Base-by-base conservation (phyloP, 2,113 vertebrate genomes). In the Seriola dumerili region DNA sequence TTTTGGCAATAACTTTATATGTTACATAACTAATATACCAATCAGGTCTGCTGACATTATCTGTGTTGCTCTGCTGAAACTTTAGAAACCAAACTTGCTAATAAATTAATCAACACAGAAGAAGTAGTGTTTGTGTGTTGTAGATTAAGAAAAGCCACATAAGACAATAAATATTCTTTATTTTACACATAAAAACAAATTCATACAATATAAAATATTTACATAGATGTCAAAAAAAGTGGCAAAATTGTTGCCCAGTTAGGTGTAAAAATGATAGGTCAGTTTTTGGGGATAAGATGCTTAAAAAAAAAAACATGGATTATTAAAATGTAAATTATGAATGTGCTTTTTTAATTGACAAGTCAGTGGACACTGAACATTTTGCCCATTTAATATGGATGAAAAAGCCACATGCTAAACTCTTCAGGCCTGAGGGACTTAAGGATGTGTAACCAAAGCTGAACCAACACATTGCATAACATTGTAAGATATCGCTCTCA, bases 141-240 rank as follows among this genome's bases (percentile, higher is more conserved):
- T 11, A 25, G 1, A 52, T 14, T 9, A 72, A 85, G 16, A 52
- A 65, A 23, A 48, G 38, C 40, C 2, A 23, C 23, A 16, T 34
- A n/a, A 44, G 25, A 59, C 19, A 90, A 89, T 88, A 92, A 93
- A 91, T 92, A 90, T 46, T 62, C 10, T 90, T 87, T 90, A 87
- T 90, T 88, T 81, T 68, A 83, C 40, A 66, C 50, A 69, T 65
- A 70, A 66, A 70, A 85, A 89, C 44, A 29, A 44, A 52, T 66
- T 70, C 36, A 76, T 42, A 80, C 29, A 72, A 59, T 75, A 38
- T 23, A 1, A 85, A 65, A 29, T 87, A 90, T 91, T 84, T 84
- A 90, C 79, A 88, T 4, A 23, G 14, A 25, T 70, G 38, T 23
- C 64, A 81, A n/a, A 52, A 81, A 74, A 63, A 65, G 50, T 7